A percentile compares a stretch with the other conserved stretches of the same genome.
These are phyloP conservation scores for Agraylea sexmaculata DNA, from an alignment of 1,140 invertebrate species.

Conservation along the genomic window DNA sequence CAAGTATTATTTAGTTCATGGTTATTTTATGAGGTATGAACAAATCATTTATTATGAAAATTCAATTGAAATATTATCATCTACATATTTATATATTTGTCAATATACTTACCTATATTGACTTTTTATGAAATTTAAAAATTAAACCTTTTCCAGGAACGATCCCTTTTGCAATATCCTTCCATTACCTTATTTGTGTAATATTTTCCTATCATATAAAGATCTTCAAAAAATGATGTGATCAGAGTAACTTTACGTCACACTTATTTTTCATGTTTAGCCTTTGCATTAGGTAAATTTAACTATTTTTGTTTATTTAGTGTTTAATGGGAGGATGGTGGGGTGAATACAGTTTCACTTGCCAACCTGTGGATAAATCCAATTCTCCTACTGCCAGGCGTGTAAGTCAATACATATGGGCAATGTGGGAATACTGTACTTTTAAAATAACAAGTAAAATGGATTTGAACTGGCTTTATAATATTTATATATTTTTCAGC, in stretches of 20 bases:
- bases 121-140: background rate
- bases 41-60: conserved; percentile 5
- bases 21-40: conserved; percentile 69
- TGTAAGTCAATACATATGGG: conserved; percentile 68
- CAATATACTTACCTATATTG: conserved; percentile 5
- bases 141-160: background rate
- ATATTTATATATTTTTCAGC: no score
- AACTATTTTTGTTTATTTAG: conserved; percentile 29
- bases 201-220: conserved; percentile 5
- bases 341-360: conserved; percentile 69
- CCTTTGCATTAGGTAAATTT: background rate
- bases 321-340: conserved; percentile 66
- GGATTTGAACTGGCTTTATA: no score
- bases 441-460: no score
- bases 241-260: no score
- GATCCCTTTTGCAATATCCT: background rate
- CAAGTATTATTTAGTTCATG: conserved; percentile 76
- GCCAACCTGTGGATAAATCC: conserved; percentile 80
- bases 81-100: conserved; percentile 1
- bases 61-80: background rate
- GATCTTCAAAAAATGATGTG: background rate
- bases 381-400: conserved; percentile 59
- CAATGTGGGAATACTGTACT: no score
- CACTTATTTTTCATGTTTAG: background rate
- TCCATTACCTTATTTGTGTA: background rate